Evolutionary conservation across 1,140 invertebrate species (phyloP), one percentile per base, ranked within the genome.

Genomic region (Branchinecta lindahli): DNA sequence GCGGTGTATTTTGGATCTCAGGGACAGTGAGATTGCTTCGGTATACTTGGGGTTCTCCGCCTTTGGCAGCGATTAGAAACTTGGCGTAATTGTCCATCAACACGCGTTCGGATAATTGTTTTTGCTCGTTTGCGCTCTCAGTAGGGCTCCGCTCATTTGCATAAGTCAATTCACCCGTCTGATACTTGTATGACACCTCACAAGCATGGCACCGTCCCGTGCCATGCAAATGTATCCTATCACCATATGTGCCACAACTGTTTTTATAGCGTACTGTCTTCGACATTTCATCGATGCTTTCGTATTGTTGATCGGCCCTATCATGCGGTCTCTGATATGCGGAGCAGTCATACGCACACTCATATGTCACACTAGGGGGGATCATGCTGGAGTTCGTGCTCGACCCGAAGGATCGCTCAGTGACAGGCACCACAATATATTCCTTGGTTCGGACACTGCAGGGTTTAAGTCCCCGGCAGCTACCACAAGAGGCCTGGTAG

Each of bases 81-180:
- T 61, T 61, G 18, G 52, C 52, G 18, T 61, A 61, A 61, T 61
- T 61, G 52, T 61, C 52, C 52, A 61, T 61, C 52, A 61, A 61
- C 52, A 61, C 52, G 12, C 52, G 52, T 6, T 61, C 52, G 52
- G 52, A 15, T 61, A 61, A 61, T 61, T 61, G 52, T 61, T 20
- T 61, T 61, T 61, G 52, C 18, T 6, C 52, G 18, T 20, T 61
- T 61, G 52, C 12, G 52, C 18, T 61, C 52, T 61, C 52, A 3
- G 52, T 61, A 12, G 52, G 52, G 6, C 52, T 61, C 18, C 52
- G 12, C 18, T 61, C 52, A 61, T 61, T 61, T 15, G 52, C 52
- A 61, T 61, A 61, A 61, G 52, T 61, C 52, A 61, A 61, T 61
- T 61, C 52, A 61, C 52, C 52, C 12, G 52, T 61, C 18, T 61